Conservation (phyloP, 2,113 vertebrate species). For the Sinocyclocheilus grahami region DNA sequence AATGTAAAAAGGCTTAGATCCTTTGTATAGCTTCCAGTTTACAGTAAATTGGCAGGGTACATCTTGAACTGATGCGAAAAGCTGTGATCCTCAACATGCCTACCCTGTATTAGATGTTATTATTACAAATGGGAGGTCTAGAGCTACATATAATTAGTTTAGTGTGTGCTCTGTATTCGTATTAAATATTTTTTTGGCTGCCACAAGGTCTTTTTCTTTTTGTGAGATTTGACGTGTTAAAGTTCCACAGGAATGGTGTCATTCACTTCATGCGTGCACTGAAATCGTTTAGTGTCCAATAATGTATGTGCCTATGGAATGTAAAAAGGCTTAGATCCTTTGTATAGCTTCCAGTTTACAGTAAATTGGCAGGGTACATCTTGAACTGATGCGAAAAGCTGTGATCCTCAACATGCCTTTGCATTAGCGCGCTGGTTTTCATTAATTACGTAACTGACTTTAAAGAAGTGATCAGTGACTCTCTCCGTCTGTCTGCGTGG, state of each 20-base stretch:
- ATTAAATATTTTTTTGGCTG: constrained; percentile 18
- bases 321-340: constrained; percentile 57
- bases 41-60: constrained; percentile 58
- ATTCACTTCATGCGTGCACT: constrained; percentile 51
- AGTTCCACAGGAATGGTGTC: constrained; percentile 47
- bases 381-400: constrained; percentile 60
- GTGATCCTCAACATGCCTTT: constrained; percentile 50
- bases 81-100: constrained; percentile 53
- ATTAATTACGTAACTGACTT: constrained; percentile 55
- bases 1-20: constrained; percentile 56
- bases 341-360: constrained; percentile 59
- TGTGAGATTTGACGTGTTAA: constrained; percentile 12
- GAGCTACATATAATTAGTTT: constrained; percentile 1
- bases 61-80: constrained; percentile 61
- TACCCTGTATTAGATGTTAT: neutral
- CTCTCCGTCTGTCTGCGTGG: constrained; percentile 37
- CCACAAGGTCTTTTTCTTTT: constrained; percentile 4
- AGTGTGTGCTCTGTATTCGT: constrained; percentile 24
- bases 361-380: constrained; percentile 59
- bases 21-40: constrained; percentile 60
- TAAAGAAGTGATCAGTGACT: constrained; percentile 47
- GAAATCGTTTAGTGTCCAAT: constrained; percentile 55
- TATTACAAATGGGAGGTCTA: neutral
- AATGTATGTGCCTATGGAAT: constrained; percentile 61
- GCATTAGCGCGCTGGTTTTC: constrained; percentile 50